These are phyloP conservation scores for Lethenteron reissneri DNA, from an alignment of 2,113 vertebrate species.

Conservation along the genomic window DNA sequence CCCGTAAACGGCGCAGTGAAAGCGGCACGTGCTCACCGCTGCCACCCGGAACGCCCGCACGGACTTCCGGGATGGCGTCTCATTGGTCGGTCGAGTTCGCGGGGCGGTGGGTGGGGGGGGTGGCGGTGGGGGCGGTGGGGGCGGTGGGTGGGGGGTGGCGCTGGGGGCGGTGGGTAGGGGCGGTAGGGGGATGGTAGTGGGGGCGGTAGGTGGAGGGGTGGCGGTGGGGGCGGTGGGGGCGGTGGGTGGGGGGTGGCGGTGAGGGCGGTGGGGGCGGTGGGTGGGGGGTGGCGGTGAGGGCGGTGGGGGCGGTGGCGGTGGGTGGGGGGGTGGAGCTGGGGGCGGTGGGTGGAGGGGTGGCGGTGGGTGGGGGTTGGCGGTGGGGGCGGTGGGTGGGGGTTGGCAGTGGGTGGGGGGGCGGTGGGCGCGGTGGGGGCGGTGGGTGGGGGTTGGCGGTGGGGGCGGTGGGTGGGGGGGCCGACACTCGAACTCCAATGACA, in stretches of 20 bases:
- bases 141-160: neutral
- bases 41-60: no score
- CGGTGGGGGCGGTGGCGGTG: neutral
- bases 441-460: no score
- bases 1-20: no score
- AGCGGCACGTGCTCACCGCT: no score
- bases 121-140: neutral
- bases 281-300: neutral
- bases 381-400: neutral
- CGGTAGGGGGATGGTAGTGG: no score
- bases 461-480: no score
- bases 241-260: neutral
- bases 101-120: no score
- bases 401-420: no score
- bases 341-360: neutral
- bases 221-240: neutral
- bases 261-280: neutral
- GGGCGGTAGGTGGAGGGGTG: neutral
- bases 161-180: neutral
- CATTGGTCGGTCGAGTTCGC: no score
- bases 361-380: neutral
- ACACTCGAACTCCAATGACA: no score
- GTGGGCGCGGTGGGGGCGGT: no score
- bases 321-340: neutral
- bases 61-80: no score